Base-by-base conservation (phyloP, 35 echinoderm and acorn worm species). In the Ptychodera flava region DNA sequence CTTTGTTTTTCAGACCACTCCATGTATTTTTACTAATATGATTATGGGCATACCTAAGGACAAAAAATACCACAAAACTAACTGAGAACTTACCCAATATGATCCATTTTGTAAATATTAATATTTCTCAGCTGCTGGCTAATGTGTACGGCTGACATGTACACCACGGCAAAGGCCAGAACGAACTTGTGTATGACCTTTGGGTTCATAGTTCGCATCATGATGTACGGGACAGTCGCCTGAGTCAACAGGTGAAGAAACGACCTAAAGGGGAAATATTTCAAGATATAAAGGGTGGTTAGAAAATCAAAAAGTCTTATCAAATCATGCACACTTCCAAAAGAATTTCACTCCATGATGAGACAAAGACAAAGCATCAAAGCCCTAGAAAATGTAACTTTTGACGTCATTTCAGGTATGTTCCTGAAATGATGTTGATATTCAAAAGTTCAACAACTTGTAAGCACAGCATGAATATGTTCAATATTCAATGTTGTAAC, bases 1-100 rank as follows among this genome's bases (percentile, higher is more conserved):
- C n/a, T n/a, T n/a, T n/a, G n/a, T n/a, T n/a, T n/a, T n/a, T n/a
- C n/a, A n/a, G n/a, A n/a, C n/a, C n/a, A n/a, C n/a, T n/a, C n/a
- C n/a, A n/a, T n/a, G n/a, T n/a, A n/a, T n/a, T n/a, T n/a, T n/a
- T n/a, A n/a, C n/a, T n/a, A n/a, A n/a, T n/a, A n/a, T n/a, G n/a
- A n/a, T n/a, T n/a, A n/a, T n/a, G n/a, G n/a, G n/a, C n/a, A n/a
- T n/a, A n/a, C n/a, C n/a, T n/a, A n/a, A n/a, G n/a, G n/a, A n/a
- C n/a, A n/a, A n/a, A n/a, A n/a, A n/a, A n/a, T n/a, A n/a, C n/a
- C n/a, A n/a, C n/a, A n/a, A n/a, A n/a, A n/a, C n/a, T n/a, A n/a
- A n/a, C n/a, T n/a, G n/a, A n/a, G n/a, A 30, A 91, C 94, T 88
- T 77, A 97, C 95, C 95, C 95, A 38, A 97, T 91, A 36, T 91